Base-by-base conservation (phyloP, 2,113 vertebrate species). In the Anolis sagrei region DNA sequence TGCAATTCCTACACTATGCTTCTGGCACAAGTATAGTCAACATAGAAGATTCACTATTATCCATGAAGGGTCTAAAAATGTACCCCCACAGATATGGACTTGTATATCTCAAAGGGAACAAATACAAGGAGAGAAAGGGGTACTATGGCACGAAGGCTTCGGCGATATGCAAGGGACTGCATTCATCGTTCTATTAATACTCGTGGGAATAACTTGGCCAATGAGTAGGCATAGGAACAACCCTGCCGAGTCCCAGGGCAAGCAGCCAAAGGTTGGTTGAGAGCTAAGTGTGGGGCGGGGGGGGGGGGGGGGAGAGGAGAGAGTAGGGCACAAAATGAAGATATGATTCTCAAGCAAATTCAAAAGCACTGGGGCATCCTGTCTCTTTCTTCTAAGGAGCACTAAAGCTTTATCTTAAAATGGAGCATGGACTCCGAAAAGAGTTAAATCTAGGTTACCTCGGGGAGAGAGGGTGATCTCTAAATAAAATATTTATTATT, bases 101-200 rank as follows among this genome's bases (percentile, higher is more conserved):
- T 44, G 39, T 44, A 44, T 2, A 44, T 44, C 39, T 44, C 5
- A 44, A 44, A 44, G 73, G 76, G 66, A 58, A 79, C 66, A 62
- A 36, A 27, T 27, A 48, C 51, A 62, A 77, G 27, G 36, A 48
- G 14, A 58, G 25, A 75, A 75, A 75, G 16, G 54, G 58, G 36
- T 51, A 58, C 39, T 78, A 49, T 44, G 18, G 19, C 78, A 75
- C n/a, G 25, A 62, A 51, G 39, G 69, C 49, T 18, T 72, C 66
- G 25, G 64, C 58, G 18, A 58, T 49, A 80, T 66, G 70, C 78
- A 66, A 86, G n/a, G 44, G 78, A 49, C 77, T 27, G 70, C 23
- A 51, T n/a, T 86, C 78, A 51, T 81, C 70, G 34, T 75, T 81
- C 78, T 86, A 86, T 86, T 81, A 81, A 86, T 86, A 86, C 58